Base-by-base conservation (phyloP, 1,140 invertebrate species). In the Drosophila albomicans region DNA sequence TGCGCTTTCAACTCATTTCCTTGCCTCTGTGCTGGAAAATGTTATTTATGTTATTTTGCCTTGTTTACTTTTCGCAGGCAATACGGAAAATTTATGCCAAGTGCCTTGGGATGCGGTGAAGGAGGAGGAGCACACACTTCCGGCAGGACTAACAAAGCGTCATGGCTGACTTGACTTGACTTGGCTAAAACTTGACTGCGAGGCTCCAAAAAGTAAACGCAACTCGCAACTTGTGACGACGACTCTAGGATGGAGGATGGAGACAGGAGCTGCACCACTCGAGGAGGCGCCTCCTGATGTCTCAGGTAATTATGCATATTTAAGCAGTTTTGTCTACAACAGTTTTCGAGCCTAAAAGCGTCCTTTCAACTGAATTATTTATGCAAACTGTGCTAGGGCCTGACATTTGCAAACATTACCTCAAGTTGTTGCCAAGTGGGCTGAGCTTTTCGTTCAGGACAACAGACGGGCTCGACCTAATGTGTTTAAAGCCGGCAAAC, bases 241-340 rank as follows among this genome's bases (percentile, higher is more conserved):
- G 30, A 13, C 11, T 32, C 20, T 25, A 4, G 20, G 20, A 25
- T 35, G 30, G 13, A 15, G 15, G 32, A 51, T 57, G 11, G 52
- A 20, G 57, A 35, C 51, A 66, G 25, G 43, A 63, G 59, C 68
- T 56, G 30, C 15, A 52, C 54, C 48, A 46, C 62, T 71, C 48
- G 72, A 61, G 61, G 28, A 57, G 52, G 41, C 51, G 45, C 10
- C 16, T 45, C 61, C 59, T 66, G 70, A 75, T 75, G 82, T 71
- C 72, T 85, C 78, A 89, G 85, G 85, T 89, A 89, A 89, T 89
- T 89, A 89, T 89, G 85, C 85, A 89, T 88, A 88, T 89, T 89
- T 90, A 89, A 89, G 78, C 86, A 89, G 85, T 89, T 85, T 88
- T 89, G 86, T 89, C 81, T 89, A 90, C 78, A 81, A 63, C 69